Conservation (phyloP, 1,140 invertebrate species). For the Drosophila varians region DNA sequence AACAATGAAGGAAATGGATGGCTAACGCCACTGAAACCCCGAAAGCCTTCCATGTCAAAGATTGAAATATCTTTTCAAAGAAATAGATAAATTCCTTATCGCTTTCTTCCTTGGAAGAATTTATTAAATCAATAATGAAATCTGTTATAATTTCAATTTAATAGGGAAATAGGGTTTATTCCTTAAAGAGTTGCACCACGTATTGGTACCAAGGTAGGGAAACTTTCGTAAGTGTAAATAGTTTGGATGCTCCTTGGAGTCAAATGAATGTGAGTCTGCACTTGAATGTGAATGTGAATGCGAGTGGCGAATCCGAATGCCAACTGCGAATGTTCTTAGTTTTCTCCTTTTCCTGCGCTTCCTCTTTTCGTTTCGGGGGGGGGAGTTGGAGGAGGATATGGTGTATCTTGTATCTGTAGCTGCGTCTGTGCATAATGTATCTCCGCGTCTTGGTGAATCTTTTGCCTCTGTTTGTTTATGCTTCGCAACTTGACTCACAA, state of each 20-base stretch:
- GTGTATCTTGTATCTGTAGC: slow-evolving; percentile 46
- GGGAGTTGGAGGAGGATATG: slow-evolving; percentile 6
- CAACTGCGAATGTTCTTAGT: slow-evolving; percentile 17
- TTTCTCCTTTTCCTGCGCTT: slow-evolving; percentile 21
- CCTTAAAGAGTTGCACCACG: background rate
- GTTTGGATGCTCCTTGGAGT: slow-evolving; percentile 32
- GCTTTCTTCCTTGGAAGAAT: background rate
- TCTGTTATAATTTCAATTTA: background rate
- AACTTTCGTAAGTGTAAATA: slow-evolving; percentile 49
- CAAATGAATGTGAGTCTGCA: no score
- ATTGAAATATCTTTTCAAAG: background rate
- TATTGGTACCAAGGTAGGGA: background rate
- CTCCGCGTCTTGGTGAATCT: slow-evolving; percentile 56
- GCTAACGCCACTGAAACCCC: slow-evolving; percentile 6
- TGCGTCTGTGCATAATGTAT: slow-evolving; percentile 75
- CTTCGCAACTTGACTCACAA: slow-evolving; percentile 57
- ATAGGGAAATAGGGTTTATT: background rate
- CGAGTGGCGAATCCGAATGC: no score
- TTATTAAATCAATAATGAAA: background rate
- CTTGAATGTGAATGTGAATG: no score
- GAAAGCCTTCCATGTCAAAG: background rate
- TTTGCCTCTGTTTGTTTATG: slow-evolving; percentile 63
- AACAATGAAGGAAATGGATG: slow-evolving; percentile 49
- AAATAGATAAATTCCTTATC: background rate
- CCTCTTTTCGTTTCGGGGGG: slow-evolving; percentile 33